phyloP scores from a whole-genome alignment of 2,888 invertebrate species.

The Cephus nigrinus region DNA sequence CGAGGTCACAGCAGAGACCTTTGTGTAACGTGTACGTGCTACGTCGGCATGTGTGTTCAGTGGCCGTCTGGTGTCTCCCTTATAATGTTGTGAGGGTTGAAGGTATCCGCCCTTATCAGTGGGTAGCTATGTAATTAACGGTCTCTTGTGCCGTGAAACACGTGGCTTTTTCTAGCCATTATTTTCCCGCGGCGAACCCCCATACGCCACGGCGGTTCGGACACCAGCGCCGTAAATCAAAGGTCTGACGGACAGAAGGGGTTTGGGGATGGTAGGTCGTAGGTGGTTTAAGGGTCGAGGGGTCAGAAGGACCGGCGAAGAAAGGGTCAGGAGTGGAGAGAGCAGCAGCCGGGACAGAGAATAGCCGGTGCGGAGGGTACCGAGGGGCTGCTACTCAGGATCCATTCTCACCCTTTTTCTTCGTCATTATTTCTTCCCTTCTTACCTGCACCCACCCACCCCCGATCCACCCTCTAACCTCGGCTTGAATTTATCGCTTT shows the following conservation, averaged over 20 bases:
- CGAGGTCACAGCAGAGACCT: neutral
- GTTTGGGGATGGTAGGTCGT: slow-evolving; percentile 11
- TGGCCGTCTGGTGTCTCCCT: neutral
- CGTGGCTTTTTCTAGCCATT: slow-evolving; percentile 22
- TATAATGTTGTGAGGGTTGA: neutral
- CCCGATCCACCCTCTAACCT: neutral
- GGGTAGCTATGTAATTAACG: slow-evolving; percentile 21
- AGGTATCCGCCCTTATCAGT: slow-evolving; percentile 15
- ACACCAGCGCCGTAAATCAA: neutral
- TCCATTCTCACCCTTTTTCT: neutral
- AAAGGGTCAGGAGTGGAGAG: slow-evolving; percentile 13
- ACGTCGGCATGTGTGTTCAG: neutral
- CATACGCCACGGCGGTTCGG: neutral
- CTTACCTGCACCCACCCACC: neutral
- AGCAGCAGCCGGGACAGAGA: slow-evolving; percentile 20
- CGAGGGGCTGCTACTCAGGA: neutral
- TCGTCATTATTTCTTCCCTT: slow-evolving; percentile 15
- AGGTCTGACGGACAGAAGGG: slow-evolving; percentile 11
- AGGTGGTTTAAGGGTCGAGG: neutral
- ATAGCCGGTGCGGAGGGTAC: slow-evolving; percentile 22
- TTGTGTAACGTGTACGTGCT: neutral
- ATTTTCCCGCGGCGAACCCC: slow-evolving; percentile 11
- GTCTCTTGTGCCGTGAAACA: slow-evolving; percentile 6
- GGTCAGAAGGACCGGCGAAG: slow-evolving; percentile 11
- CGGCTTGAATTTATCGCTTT: slow-evolving; percentile 48